These are phyloP conservation scores for Coregonus sp. DNA, from an alignment of 2,797 vertebrate species.

Conservation along the genomic window DNA sequence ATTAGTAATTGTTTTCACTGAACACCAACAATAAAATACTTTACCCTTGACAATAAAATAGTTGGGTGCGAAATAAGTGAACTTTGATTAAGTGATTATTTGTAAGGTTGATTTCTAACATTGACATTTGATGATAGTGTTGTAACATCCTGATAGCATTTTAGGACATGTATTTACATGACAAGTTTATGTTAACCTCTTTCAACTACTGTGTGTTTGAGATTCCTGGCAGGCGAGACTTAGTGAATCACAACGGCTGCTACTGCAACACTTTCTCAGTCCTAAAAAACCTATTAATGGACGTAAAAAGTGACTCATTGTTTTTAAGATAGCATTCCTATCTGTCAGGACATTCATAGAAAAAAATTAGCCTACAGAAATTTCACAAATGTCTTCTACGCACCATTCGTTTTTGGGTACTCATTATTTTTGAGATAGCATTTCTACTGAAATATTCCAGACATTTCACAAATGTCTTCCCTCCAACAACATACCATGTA, in stretches of 20 bases:
- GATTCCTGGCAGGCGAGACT: background rate
- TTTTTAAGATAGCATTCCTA: background rate
- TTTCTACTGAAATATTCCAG: background rate
- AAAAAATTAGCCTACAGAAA: background rate
- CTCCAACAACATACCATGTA: background rate
- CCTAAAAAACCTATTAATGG: background rate
- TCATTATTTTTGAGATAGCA: background rate
- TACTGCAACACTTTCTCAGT: background rate
- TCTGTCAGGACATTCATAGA: background rate
- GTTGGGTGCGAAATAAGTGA: background rate
- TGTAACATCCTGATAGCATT: conserved; percentile 2
- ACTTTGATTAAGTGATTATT: background rate
- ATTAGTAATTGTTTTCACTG: conserved; percentile 24
- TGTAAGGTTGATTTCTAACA: conserved; percentile 8
- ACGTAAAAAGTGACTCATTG: background rate
- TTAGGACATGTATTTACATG: background rate
- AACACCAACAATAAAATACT: conserved; percentile 2
- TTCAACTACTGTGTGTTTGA: background rate
- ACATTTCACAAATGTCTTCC: background rate
- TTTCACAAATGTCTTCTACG: background rate
- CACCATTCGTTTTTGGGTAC: background rate
- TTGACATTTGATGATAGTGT: background rate
- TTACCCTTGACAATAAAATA: background rate
- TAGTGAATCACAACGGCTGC: background rate
- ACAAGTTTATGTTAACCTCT: background rate